Percentiles rank a stretch among this genome's conserved stretches.
phyloP scores from a whole-genome alignment of 2,888 invertebrate species.

The Timandra comae region DNA sequence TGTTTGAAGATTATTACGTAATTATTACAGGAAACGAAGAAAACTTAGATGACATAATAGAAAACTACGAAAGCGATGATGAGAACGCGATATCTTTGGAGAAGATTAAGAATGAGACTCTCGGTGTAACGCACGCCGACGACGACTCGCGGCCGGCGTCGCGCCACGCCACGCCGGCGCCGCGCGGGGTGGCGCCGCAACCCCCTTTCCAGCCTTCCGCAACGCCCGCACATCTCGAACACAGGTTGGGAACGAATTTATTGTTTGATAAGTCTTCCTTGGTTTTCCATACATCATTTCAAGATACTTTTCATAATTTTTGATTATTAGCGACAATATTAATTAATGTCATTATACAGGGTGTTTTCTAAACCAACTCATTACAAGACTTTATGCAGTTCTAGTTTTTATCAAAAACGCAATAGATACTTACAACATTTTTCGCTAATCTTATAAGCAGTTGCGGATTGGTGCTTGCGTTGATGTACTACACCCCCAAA shows the following conservation, averaged over 20 bases:
- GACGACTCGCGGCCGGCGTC: constrained; percentile 48
- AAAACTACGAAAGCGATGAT: constrained; percentile 79
- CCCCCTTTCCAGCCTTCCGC: constrained; percentile 93
- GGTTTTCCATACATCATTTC: too few species aligned
- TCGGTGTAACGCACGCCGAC: constrained; percentile 41
- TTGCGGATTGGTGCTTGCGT: not conserved
- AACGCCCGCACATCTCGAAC: constrained; percentile 88
- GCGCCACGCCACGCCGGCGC: constrained; percentile 33
- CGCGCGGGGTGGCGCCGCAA: constrained; percentile 79
- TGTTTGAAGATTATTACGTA: too few species aligned
- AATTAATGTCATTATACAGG: too few species aligned
- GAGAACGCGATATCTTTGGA: constrained; percentile 85
- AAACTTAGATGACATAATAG: constrained; percentile 50
- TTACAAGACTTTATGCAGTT: too few species aligned
- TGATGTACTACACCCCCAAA: not conserved
- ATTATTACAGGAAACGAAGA: constrained; percentile 56
- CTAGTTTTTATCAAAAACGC: too few species aligned
- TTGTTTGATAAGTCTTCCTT: too few species aligned
- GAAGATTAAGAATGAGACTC: constrained; percentile 82
- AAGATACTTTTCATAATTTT: too few species aligned
- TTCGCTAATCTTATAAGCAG: too few species aligned
- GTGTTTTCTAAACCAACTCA: too few species aligned
- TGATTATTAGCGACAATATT: too few species aligned
- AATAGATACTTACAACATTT: too few species aligned
- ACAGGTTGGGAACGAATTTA: too few species aligned